Conservation (phyloP, 2,797 vertebrate species). For the Lagocephalus sceleratus region DNA sequence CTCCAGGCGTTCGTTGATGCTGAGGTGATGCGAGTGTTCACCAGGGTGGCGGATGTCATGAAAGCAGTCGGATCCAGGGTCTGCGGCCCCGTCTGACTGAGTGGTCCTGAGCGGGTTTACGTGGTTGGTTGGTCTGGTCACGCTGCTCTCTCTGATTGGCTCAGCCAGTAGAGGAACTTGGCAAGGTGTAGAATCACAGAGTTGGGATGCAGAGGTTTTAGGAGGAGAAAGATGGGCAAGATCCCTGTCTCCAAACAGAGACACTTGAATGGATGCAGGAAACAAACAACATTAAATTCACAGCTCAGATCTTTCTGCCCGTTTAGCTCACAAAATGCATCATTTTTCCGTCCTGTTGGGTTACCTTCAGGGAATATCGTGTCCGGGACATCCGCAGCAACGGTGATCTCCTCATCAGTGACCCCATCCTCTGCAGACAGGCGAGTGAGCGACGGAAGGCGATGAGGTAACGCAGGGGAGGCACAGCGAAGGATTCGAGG, state of each 20-base stretch:
- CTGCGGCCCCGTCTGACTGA: conserved; percentile 51
- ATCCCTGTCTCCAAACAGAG: conserved; percentile 75
- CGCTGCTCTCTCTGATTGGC: conserved; percentile 51
- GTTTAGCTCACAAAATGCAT: too few species aligned
- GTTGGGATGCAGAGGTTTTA: conserved; percentile 66
- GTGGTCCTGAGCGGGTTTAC: conserved; percentile 58
- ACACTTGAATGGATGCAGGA: conserved; percentile 61
- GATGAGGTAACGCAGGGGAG: conserved; percentile 38
- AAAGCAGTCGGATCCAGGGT: conserved; percentile 49
- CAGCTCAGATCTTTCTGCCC: too few species aligned
- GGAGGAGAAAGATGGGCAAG: conserved; percentile 66
- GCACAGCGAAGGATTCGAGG: conserved; percentile 38
- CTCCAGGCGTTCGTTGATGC: conserved; percentile 61
- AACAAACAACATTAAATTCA: background rate
- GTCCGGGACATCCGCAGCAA: conserved; percentile 73
- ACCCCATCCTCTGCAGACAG: conserved; percentile 54
- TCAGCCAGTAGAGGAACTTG: conserved; percentile 64
- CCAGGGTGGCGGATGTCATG: conserved; percentile 45
- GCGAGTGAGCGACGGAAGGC: conserved; percentile 39
- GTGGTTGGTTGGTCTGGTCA: conserved; percentile 34
- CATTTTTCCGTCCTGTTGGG: background rate
- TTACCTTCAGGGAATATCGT: conserved; percentile 77
- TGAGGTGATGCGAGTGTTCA: conserved; percentile 40
- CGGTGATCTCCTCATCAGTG: conserved; percentile 67
- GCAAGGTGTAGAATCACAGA: conserved; percentile 69